phyloP scores from a whole-genome alignment of 2,888 invertebrate species.

The Strigamia transsilvanica region DNA sequence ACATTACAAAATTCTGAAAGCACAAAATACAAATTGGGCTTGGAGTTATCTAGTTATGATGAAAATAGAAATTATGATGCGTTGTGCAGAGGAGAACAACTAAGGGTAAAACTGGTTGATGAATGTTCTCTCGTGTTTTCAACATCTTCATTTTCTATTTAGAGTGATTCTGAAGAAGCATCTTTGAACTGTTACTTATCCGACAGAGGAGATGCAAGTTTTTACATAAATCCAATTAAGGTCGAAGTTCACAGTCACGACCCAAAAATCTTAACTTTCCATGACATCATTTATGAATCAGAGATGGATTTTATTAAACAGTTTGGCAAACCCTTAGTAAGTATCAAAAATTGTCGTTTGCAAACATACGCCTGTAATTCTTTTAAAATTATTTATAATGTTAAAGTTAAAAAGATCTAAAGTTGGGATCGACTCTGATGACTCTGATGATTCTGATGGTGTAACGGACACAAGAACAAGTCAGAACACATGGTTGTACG shows the following conservation, averaged over 20 bases:
- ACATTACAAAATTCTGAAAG: no score
- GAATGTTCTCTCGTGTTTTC: no score
- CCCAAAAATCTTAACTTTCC: no score
- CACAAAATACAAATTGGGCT: conserved; percentile 12
- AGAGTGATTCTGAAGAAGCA: no score
- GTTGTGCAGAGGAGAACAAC: conserved; percentile 55
- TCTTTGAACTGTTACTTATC: no score
- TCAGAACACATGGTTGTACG: conserved; percentile 66
- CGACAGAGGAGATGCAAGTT: no score
- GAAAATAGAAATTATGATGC: conserved; percentile 53
- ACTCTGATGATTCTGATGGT: conserved; percentile 61
- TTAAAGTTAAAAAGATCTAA: conserved; percentile 31
- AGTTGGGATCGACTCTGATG: conserved; percentile 59
- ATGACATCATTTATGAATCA: no score
- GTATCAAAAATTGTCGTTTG: not conserved
- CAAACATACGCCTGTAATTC: no score
- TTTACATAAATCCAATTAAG: no score
- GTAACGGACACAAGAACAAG: conserved; percentile 62
- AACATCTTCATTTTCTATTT: conserved; percentile 52
- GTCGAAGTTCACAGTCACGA: no score
- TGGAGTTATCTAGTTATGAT: not conserved
- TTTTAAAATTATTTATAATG: no score
- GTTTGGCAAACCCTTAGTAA: conserved; percentile 59
- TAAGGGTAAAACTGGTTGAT: conserved; percentile 37
- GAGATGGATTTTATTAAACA: conserved; percentile 58